Conservation (phyloP, 1,140 invertebrate species). For the Lordiphosa mommai region DNA sequence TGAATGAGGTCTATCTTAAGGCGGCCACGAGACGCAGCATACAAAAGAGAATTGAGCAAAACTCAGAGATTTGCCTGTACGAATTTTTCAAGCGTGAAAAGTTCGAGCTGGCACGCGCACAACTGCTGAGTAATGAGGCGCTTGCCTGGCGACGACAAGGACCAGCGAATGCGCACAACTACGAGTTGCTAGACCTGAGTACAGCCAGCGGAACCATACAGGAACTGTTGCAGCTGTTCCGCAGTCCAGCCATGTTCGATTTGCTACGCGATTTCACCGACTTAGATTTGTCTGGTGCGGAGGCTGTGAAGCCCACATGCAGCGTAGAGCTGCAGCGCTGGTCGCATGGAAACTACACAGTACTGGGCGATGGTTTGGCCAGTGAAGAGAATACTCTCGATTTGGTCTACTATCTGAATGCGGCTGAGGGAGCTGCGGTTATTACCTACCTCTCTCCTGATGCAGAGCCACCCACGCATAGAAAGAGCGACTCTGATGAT, state of each 20-base stretch:
- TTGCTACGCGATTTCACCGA: constrained; percentile 85
- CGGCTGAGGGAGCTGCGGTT: constrained; percentile 77
- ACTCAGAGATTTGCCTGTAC: constrained; percentile 82
- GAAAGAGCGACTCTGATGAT: constrained; percentile 6
- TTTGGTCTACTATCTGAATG: constrained; percentile 82
- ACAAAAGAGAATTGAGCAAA: constrained; percentile 82
- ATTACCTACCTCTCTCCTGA: constrained; percentile 82
- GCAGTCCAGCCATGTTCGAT: constrained; percentile 81
- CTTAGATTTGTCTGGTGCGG: constrained; percentile 81
- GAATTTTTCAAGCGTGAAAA: constrained; percentile 81
- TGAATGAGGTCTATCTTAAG: constrained; percentile 81
- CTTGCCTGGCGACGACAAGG: constrained; percentile 82
- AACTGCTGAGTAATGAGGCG: constrained; percentile 78
- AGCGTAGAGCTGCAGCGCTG: constrained; percentile 85
- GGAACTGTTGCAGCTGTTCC: constrained; percentile 81
- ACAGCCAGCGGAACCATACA: constrained; percentile 79
- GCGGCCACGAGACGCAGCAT: constrained; percentile 80
- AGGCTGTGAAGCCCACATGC: constrained; percentile 79
- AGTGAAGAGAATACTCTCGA: constrained; percentile 82
- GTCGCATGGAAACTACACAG: constrained; percentile 84
- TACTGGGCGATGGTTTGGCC: constrained; percentile 67
- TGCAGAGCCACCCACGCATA: constrained; percentile 39
- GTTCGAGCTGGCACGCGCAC: constrained; percentile 79
- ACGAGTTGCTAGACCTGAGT: constrained; percentile 81
- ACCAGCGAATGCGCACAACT: constrained; percentile 83